Conservation (phyloP, 2,888 invertebrate genomes). For the Eupeodes latifasciatus region DNA sequence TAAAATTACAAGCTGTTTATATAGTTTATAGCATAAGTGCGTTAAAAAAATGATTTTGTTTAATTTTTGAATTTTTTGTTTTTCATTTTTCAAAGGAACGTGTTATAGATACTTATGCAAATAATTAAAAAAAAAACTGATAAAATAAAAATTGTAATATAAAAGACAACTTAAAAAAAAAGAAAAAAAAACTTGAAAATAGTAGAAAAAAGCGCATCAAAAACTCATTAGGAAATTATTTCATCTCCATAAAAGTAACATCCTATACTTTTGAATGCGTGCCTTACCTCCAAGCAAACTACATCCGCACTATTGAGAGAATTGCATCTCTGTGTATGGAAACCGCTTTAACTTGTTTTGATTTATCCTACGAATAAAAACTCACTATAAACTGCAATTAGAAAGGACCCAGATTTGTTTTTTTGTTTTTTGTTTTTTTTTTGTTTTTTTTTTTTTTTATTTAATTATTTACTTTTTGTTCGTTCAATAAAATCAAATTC, state of each 20-base stretch:
- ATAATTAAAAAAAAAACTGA: constrained; percentile 11
- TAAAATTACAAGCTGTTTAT: constrained; percentile 43
- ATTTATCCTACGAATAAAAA: constrained; percentile 69
- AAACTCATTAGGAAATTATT: constrained; percentile 70
- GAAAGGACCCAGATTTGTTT: constrained; percentile 54
- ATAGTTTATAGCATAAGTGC: constrained; percentile 21
- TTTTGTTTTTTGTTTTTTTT: constrained; percentile 16
- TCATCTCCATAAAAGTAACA: constrained; percentile 66
- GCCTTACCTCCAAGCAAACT: constrained; percentile 76
- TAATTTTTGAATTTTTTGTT: neutral
- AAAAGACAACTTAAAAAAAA: neutral
- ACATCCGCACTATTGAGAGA: constrained; percentile 67
- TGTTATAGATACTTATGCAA: constrained; percentile 38
- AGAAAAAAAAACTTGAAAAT: constrained; percentile 12
- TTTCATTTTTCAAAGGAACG: constrained; percentile 30
- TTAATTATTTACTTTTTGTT: constrained; percentile 13
- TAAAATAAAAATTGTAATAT: neutral
- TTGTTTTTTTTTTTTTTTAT: constrained; percentile 13
- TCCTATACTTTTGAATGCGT: constrained; percentile 69
- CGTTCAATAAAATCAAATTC: constrained; percentile 25
- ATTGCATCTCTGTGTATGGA: constrained; percentile 71
- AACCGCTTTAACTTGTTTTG: constrained; percentile 67
- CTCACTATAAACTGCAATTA: constrained; percentile 71
- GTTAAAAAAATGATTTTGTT: constrained; percentile 32
- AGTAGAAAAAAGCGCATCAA: constrained; percentile 67